Evolutionary conservation across 1,140 invertebrate species (phyloP), one percentile per base, ranked within the genome.

Genomic region (Drosophila busckii): DNA sequence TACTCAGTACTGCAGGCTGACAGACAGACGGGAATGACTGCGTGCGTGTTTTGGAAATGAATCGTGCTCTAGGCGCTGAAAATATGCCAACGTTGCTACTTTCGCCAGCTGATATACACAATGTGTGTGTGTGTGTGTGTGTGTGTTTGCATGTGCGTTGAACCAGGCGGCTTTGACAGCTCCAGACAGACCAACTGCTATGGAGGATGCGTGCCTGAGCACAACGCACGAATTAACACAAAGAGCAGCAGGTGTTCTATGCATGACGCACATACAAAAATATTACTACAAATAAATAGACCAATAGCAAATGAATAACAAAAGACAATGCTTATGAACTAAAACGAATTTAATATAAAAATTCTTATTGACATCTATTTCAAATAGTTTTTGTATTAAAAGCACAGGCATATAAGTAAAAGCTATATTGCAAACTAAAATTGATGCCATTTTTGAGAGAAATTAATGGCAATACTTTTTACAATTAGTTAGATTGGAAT

Each of bases 161-260:
- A 37, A 44, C 31, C 25, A n/a, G 31, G 50, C 32, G 20, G 34
- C 31, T 56, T 65, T 78, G 73, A 78, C 73, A 80, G 62, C 49
- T 53, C 53, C 66, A 66, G 66, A 67, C 61, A 78, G 65, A 31
- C n/a, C 70, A 52, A 52, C 28, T 54, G 53, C 22, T 31, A 23
- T 23, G 32, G 45, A 54, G 53, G 60, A 63, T 46, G 49, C 49
- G 12, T 48, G 67, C 31, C 52, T 44, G 75, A 49, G 55, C 48
- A 55, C 46, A 80, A 80, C 73, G 73, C 73, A 73, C 73, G 73
- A 73, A 78, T 78, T 78, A 78, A 64, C 73, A 78, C 56, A 48
- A 40, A 58, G 50, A 20, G 55, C 45, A 32, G 73, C 73, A 80
- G 73, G 73, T 82, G 75, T 64, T 56, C 59, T 22, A 58, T 45